phyloP scores from a whole-genome alignment of 2,797 vertebrate genomes.

The Apodemus agrarius region DNA sequence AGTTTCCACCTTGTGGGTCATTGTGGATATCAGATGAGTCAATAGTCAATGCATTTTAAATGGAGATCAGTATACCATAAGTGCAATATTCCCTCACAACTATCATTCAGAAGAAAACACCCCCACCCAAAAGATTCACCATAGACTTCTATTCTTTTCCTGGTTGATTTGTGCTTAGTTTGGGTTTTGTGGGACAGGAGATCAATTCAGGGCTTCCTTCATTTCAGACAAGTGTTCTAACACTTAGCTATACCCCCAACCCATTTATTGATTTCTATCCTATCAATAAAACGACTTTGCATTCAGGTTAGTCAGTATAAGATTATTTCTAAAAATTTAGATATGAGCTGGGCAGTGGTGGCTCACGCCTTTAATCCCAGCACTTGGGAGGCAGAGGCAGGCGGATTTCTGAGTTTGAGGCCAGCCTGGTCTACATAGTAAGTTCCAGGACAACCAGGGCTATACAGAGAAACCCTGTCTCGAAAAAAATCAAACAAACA shows the following conservation, averaged over 20 bases:
- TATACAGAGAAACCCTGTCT: no score
- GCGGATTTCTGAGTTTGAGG: no score
- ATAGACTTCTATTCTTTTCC: background rate
- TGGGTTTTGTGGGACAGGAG: background rate
- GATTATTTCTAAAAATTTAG: background rate
- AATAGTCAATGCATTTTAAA: background rate
- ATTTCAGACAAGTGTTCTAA: background rate
- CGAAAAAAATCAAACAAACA: no score
- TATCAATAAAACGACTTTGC: background rate
- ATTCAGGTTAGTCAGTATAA: background rate
- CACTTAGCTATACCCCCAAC: background rate
- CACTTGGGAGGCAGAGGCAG: no score
- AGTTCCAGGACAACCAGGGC: no score
- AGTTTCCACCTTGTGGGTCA: background rate
- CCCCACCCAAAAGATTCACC: background rate
- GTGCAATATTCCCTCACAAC: background rate
- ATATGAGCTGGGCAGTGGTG: no score
- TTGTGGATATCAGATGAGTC: background rate
- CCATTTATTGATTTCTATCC: background rate
- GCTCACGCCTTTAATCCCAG: no score
- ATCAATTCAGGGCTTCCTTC: background rate
- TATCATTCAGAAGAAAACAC: background rate
- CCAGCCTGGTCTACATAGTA: no score
- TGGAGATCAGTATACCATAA: no score
- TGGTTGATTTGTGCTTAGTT: background rate